Evolutionary conservation across 2,113 vertebrate species (phyloP).

Genomic region (Megaceryle maxima): DNA sequence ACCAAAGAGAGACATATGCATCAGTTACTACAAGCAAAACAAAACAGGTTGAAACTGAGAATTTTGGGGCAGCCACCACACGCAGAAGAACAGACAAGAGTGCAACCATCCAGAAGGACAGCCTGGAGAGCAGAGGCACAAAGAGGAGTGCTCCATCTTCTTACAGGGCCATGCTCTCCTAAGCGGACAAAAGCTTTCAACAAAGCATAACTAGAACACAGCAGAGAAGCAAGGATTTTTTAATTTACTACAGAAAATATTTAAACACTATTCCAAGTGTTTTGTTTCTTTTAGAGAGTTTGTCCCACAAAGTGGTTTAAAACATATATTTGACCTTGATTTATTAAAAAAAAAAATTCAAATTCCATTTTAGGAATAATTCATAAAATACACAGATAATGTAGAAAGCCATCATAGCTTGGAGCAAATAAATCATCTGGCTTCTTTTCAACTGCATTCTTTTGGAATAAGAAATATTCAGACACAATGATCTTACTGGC

Average conservation of each 20-base stretch:
- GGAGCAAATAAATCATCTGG: conserved; percentile 14
- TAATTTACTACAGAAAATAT: neutral
- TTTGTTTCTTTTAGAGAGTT: neutral
- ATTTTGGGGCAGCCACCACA: neutral
- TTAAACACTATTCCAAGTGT: neutral
- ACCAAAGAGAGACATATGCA: neutral
- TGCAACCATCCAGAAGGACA: neutral
- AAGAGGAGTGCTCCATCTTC: rapidly evolving
- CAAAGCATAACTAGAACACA: neutral
- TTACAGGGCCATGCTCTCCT: rapidly evolving
- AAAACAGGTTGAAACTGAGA: neutral
- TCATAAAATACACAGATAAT: conserved; percentile 16
- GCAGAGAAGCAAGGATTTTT: neutral
- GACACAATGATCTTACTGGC: conserved; percentile 25
- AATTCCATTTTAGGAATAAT: conserved; percentile 57
- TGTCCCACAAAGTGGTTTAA: neutral
- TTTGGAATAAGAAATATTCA: conserved; percentile 37
- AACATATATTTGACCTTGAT: neutral
- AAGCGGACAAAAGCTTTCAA: neutral
- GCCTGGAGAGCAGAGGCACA: neutral
- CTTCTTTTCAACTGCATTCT: conserved; percentile 52
- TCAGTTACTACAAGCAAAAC: neutral
- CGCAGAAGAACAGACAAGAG: neutral
- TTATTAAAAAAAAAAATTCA: neutral
- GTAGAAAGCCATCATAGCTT: neutral